A percentile compares a stretch with the other conserved stretches of the same genome.
These are phyloP conservation scores for Zaprionus obscuricornis DNA, from an alignment of 2,888 invertebrate genomes.

Conservation along the genomic window DNA sequence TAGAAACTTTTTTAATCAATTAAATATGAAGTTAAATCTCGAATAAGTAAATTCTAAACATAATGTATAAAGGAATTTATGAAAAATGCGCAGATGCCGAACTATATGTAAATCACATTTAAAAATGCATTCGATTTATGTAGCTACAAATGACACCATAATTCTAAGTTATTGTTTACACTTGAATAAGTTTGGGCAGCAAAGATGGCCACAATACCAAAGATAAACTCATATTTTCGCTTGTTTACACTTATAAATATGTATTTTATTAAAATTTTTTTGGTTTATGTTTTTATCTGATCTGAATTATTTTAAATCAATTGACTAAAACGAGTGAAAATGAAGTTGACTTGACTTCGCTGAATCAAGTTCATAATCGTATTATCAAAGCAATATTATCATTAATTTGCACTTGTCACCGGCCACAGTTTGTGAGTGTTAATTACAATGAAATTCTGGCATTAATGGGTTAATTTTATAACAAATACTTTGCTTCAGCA, in stretches of 20 bases:
- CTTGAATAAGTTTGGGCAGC: not conserved
- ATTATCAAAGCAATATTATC: conserved; percentile 10
- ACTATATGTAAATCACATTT: conserved; percentile 21
- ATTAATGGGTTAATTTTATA: conserved; percentile 7
- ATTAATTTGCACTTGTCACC: conserved; percentile 9
- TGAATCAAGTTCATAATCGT: conserved; percentile 8
- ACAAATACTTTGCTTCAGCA: conserved; percentile 17
- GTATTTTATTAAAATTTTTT: not conserved
- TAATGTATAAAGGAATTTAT: conserved; percentile 8
- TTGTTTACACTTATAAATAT: no score
- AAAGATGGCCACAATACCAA: no score
- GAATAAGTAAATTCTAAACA: conserved; percentile 1
- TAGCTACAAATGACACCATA: not conserved
- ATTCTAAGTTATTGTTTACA: conserved; percentile 11
- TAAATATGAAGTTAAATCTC: no score
- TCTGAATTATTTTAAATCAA: no score
- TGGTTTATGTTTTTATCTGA: no score
- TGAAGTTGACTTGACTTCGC: not conserved
- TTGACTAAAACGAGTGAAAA: not conserved
- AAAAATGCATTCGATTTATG: conserved; percentile 9
- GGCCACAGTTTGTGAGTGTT: conserved; percentile 10
- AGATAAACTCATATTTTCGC: no score
- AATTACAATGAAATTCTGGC: conserved; percentile 22
- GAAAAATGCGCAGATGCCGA: not conserved
- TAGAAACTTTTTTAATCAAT: conserved; percentile 12